Conservation (phyloP, 2,113 vertebrate genomes). For the Vulpes ferrilata region DNA sequence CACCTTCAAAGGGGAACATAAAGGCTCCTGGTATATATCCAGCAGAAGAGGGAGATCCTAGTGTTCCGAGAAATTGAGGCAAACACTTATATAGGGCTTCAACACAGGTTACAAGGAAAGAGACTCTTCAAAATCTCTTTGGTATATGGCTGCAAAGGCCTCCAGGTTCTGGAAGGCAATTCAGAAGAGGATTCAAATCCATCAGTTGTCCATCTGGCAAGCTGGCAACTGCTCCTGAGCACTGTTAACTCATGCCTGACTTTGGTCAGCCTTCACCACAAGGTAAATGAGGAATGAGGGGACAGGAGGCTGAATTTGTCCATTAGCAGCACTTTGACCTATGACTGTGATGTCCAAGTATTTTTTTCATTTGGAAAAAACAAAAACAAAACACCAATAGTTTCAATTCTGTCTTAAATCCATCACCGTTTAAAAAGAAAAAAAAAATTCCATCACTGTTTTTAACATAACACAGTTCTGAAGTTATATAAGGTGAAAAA, state of each 20-base stretch:
- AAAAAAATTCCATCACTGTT: neutral
- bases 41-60: neutral
- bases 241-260: neutral
- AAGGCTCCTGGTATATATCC: neutral
- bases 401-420: slow-evolving; percentile 33
- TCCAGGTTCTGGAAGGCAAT: neutral
- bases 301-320: neutral
- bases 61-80: neutral
- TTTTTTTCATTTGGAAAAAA: neutral
- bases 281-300: neutral
- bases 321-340: neutral
- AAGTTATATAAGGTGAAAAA: neutral
- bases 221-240: neutral
- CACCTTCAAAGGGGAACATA: slow-evolving; percentile 2
- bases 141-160: slow-evolving; percentile 16
- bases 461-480: neutral
- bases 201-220: neutral
- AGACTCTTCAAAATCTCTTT: slow-evolving; percentile 28
- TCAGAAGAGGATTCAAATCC: neutral
- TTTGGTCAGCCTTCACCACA: neutral
- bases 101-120: neutral
- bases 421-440: neutral
- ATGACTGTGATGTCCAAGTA: slow-evolving; percentile 13
- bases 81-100: neutral
- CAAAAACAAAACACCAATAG: neutral